Evolutionary conservation across 2,797 vertebrate species (phyloP).

Genomic region (Meriones psammophilus): DNA sequence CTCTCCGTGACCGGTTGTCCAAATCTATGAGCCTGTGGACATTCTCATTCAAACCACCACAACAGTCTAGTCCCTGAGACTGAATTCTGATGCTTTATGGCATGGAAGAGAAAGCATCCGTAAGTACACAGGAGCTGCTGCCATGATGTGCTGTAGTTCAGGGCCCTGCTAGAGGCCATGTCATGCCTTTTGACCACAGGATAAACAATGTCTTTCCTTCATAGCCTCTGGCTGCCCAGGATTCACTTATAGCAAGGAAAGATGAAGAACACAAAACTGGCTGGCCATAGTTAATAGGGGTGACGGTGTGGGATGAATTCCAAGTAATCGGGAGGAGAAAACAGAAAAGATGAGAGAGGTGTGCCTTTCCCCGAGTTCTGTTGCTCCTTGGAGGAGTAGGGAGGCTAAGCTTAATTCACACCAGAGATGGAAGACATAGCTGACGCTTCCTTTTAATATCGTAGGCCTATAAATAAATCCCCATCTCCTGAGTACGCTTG

Average conservation of each 20-base stretch:
- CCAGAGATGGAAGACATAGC: neutral
- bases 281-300: neutral
- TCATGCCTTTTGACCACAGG: neutral
- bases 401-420: neutral
- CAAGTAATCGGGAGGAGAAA: too few species aligned
- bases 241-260: neutral
- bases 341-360: neutral
- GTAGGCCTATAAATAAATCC: neutral
- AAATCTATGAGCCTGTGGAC: neutral
- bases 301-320: neutral
- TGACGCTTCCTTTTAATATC: neutral
- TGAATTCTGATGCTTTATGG: neutral
- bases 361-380: neutral
- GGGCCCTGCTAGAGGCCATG: neutral
- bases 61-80: neutral
- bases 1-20: neutral
- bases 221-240: neutral
- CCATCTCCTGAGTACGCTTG: neutral
- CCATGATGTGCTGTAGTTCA: neutral
- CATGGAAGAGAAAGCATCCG: neutral
- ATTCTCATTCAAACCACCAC: neutral
- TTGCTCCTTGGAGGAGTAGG: accelerated
- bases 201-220: neutral
- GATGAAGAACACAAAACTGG: neutral
- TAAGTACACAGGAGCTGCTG: neutral